phyloP scores from a whole-genome alignment of 2,113 vertebrate genomes.

The Alligator mississippiensis region DNA sequence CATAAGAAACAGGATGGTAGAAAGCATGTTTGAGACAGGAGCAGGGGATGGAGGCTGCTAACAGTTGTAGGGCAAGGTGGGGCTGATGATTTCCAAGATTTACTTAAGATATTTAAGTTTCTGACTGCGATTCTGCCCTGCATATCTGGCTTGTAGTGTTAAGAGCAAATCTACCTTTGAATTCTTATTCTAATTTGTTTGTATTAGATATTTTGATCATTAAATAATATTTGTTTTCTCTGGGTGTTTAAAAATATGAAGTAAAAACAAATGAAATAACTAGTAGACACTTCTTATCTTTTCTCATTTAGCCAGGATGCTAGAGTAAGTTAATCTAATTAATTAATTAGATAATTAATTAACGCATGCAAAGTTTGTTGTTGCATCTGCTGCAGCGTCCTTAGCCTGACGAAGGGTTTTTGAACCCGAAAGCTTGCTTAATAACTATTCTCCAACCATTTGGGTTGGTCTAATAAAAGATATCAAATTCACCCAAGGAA shows the following conservation, averaged over 20 bases:
- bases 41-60: neutral
- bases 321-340: no score
- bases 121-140: neutral
- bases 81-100: neutral
- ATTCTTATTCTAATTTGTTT: neutral
- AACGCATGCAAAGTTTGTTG: neutral
- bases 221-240: neutral
- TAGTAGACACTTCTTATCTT: neutral
- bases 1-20: neutral
- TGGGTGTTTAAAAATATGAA: neutral
- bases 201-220: neutral
- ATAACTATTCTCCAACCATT: no score
- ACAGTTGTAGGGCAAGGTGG: neutral
- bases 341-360: no score
- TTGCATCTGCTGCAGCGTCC: no score
- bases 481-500: no score
- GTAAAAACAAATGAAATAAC: neutral
- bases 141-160: neutral
- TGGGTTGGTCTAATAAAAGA: no score
- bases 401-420: no score
- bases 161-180: neutral
- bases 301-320: fast-evolving
- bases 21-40: neutral
- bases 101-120: neutral
- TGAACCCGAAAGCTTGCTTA: no score